Percentiles rank a stretch among this genome's conserved stretches.
phyloP scores from a whole-genome alignment of 2,888 invertebrate species.

The Hartigia nigra region DNA sequence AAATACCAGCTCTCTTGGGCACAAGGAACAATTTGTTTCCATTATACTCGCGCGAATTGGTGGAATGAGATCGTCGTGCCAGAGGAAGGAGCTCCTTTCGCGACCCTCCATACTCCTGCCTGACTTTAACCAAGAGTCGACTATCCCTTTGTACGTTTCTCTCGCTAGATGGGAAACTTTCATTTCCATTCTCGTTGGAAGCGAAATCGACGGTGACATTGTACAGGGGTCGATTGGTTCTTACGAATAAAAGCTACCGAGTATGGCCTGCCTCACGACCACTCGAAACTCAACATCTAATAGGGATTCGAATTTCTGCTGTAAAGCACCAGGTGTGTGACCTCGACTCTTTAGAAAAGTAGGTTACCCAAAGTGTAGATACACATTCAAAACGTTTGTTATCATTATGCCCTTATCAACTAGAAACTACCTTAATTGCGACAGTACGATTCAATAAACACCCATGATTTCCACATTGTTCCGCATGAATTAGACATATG shows the following conservation, averaged over 20 bases:
- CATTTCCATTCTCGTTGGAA: background rate
- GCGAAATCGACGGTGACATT: background rate
- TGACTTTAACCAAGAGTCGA: background rate
- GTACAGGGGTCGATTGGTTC: background rate
- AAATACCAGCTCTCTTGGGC: constrained; percentile 33
- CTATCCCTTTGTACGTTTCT: background rate
- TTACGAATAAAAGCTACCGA: background rate
- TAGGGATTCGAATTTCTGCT: background rate
- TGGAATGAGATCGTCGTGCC: background rate
- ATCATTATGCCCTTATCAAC: background rate
- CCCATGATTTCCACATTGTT: background rate
- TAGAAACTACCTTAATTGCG: background rate
- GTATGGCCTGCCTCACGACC: background rate
- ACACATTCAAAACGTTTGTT: background rate
- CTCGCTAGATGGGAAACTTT: background rate
- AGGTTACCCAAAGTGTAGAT: background rate
- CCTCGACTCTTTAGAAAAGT: background rate
- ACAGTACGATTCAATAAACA: background rate
- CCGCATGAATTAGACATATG: too few species aligned
- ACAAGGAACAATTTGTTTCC: constrained; percentile 46
- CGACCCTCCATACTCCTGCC: background rate
- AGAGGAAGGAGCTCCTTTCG: background rate
- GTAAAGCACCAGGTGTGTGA: background rate
- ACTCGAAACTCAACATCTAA: background rate
- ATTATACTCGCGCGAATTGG: constrained; percentile 31